Evolutionary conservation across 2,113 vertebrate genomes (phyloP).

Genomic region (Limnothrissa miodon): DNA sequence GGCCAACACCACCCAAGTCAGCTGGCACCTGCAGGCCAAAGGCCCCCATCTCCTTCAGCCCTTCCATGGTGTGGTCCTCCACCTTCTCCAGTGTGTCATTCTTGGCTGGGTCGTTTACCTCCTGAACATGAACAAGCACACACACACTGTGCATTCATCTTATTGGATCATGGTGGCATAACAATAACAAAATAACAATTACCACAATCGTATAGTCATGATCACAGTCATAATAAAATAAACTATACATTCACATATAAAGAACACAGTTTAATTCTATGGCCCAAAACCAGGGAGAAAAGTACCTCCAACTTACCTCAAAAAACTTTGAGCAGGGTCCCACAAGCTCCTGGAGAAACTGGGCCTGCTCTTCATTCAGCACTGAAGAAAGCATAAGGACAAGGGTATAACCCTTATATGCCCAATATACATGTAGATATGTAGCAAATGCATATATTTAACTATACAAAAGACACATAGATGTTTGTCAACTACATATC

Average conservation of each 20-base stretch:
- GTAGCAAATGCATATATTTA: not conserved
- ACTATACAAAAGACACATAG: not conserved
- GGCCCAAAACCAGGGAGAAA: not conserved
- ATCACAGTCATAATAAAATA: too few species aligned
- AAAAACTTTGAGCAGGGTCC: slow-evolving; percentile 81
- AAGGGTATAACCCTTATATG: not conserved
- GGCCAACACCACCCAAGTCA: slow-evolving; percentile 80
- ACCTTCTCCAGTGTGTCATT: slow-evolving; percentile 81
- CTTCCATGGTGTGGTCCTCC: slow-evolving; percentile 79
- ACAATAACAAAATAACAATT: too few species aligned
- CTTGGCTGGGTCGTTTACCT: slow-evolving; percentile 73
- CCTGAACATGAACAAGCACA: slow-evolving; percentile 42
- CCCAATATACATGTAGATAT: too few species aligned
- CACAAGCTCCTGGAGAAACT: slow-evolving; percentile 82
- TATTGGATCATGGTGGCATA: not conserved
- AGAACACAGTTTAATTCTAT: too few species aligned
- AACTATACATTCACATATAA: too few species aligned
- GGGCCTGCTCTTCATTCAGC: slow-evolving; percentile 80
- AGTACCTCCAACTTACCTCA: slow-evolving; percentile 62
- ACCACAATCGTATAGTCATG: too few species aligned
- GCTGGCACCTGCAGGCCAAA: slow-evolving; percentile 86
- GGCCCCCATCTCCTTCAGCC: slow-evolving; percentile 86
- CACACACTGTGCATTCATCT: not conserved
- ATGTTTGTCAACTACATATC: not conserved
- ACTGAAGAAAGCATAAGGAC: slow-evolving; percentile 53